Base-by-base conservation (phyloP, 2,797 vertebrate genomes). In the Podarcis lilfordi region DNA sequence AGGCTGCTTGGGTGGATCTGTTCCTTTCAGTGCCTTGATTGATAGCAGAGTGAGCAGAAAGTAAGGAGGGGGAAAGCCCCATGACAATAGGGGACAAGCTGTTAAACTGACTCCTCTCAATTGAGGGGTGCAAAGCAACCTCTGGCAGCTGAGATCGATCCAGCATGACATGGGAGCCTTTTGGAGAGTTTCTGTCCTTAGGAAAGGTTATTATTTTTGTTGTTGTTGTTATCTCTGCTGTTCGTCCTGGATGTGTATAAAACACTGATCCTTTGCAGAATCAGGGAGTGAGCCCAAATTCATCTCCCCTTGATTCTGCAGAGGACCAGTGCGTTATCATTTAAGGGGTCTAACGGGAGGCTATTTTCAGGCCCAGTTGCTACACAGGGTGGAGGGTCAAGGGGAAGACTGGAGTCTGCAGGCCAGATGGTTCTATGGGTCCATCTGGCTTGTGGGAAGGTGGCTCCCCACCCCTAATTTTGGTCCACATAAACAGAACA, bases 11-110 rank as follows among this genome's bases (percentile, higher is more conserved):
- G 68, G 86, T 80, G 84, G 79, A 66, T 0, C 0, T 55, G 2
- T 3, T 59, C 78, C 0, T n/a, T 50, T 69, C 25, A 0, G 0
- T 0, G 17, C 86, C 1, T 3, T 88, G 95, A 89, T 84, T 84
- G 92, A 88, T 91, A 91, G 76, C 11, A n/a, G 82, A 86, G 61
- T 43, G 0, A 1, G 32, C 0, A 71, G 69, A n/a, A 5, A 84
- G 11, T 21, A 8, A 82, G 82, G 40, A 37, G 37, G 86, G 40
- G 9, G 89, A 79, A 45, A 11, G n/a, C 13, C 84, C 82, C 61
- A 8, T 91, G 66, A 27, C 66, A 40, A 0, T 1, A 4, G 5
- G 80, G 89, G 81, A 93, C 85, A 83, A 82, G 87, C 84, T 79
- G 84, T 32, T 90, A 88, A 86, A 84, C 91, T 77, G 66, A 69